Base-by-base conservation (phyloP, 2,888 invertebrate species). In the Syrista parreyssii region DNA sequence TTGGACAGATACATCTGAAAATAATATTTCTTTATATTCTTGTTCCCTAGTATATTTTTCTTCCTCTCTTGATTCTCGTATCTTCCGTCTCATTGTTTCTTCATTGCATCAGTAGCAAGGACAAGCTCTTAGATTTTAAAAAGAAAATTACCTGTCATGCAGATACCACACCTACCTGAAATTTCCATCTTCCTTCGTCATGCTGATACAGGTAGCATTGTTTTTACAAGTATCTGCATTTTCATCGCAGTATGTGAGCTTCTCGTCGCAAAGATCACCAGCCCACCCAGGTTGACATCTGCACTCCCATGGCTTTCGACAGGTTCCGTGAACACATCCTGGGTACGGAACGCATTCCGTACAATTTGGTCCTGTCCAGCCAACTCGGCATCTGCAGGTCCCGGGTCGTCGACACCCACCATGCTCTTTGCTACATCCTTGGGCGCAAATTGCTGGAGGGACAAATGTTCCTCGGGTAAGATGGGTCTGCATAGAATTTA, bases 201-300 rank as follows among this genome's bases (percentile, higher is more conserved):
- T 88, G 74, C 97, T 97, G 77, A 95, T 93, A 90, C 98, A 98
- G 86, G 95, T 96, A 0, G 96, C 97, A 4, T 94, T 95, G 89
- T 98, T 97, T 89, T 94, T 93, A 88, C 98, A 98, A 0, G 94
- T 93, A 75, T 92, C 93, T 0, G 94, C 93, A 88, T 97, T 95
- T 80, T 95, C 95, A 78, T 96, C 96, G 92, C 98, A 98, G 92
- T 95, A 97, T 86, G 95, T 97, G 77, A 97, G 92, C 88, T 96
- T 97, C 94, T 97, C 96, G 90, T 98, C 96, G 90, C 98, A 98
- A 31, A 97, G 94, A 93, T 97, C 96, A 83, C 98, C 98, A 74
- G 97, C 97, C 97, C 97, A 97, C 75, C 98, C 98, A 1, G 95
- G 93, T 84, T 95, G 93, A 91, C 98, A 98, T 88, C 95, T 94